A percentile compares a stretch with the other conserved stretches of the same genome.
phyloP scores from a whole-genome alignment of 2,113 vertebrate species.

The Brachirus orientalis region DNA sequence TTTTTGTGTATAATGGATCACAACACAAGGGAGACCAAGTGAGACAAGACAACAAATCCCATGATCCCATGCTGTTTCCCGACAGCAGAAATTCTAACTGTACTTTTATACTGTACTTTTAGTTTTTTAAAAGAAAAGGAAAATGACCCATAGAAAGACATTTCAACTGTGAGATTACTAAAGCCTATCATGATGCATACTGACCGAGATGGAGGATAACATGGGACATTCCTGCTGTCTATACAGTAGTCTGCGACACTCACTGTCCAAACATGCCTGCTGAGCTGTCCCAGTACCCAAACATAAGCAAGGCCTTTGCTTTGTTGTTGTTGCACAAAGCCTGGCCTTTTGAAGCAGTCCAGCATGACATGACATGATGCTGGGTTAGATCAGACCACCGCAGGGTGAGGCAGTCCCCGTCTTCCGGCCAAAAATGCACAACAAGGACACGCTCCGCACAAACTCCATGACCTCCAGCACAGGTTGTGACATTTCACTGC shows the following conservation, averaged over 20 bases:
- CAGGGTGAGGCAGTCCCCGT: constrained; percentile 26
- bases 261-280: constrained; percentile 57
- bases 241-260: constrained; percentile 50
- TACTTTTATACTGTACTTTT: too few species aligned
- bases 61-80: too few species aligned
- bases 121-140: too few species aligned
- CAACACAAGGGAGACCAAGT: too few species aligned
- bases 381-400: constrained; percentile 40
- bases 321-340: constrained; percentile 77
- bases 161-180: constrained; percentile 23
- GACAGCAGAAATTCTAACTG: too few species aligned
- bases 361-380: constrained; percentile 62
- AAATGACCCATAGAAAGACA: not conserved
- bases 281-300: constrained; percentile 62
- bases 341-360: constrained; percentile 66
- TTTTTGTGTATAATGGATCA: too few species aligned
- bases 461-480: not conserved
- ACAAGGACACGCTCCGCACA: constrained; percentile 7
- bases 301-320: constrained; percentile 57
- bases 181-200: not conserved
- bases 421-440: constrained; percentile 19
- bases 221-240: constrained; percentile 62
- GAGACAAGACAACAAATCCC: too few species aligned
- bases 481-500: not conserved
- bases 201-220: constrained; percentile 37